Evolutionary conservation across 1,140 invertebrate species (phyloP).

Genomic region (Leptinotarsa lineolata): DNA sequence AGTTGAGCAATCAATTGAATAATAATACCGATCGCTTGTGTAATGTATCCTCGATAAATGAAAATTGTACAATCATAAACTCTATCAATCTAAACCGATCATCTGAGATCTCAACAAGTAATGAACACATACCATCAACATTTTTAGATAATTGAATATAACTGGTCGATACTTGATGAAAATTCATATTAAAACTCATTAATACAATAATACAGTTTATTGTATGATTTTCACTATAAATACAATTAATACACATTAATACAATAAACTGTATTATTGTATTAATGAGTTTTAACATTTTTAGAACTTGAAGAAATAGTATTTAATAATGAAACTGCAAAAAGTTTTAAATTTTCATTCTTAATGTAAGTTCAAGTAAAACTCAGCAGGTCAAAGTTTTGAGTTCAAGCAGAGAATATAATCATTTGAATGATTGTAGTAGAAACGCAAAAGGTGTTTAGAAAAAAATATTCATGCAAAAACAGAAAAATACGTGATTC

Average conservation of each 20-base stretch:
- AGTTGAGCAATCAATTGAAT: not conserved
- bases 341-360: slow-evolving; percentile 1
- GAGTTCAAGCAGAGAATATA: slow-evolving; percentile 2
- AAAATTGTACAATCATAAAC: not conserved
- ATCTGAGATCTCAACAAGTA: not conserved
- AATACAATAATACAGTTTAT: too few relatives aligned
- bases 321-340: slow-evolving; percentile 11
- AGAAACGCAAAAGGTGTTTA: slow-evolving; percentile 15
- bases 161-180: too few relatives aligned
- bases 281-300: too few relatives aligned
- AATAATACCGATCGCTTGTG: not conserved
- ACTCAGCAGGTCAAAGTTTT: not conserved
- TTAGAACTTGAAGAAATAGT: not conserved
- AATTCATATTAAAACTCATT: too few relatives aligned
- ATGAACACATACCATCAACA: slow-evolving; percentile 7
- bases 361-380: not conserved
- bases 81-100: not conserved
- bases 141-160: too few relatives aligned
- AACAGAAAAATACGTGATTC: not conserved
- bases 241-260: too few relatives aligned
- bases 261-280: too few relatives aligned
- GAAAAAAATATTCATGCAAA: slow-evolving; percentile 1
- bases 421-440: not conserved
- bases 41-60: not conserved
- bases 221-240: too few relatives aligned